phyloP scores from a whole-genome alignment of 2,888 invertebrate genomes.

The Fissipunctia ypsillon region DNA sequence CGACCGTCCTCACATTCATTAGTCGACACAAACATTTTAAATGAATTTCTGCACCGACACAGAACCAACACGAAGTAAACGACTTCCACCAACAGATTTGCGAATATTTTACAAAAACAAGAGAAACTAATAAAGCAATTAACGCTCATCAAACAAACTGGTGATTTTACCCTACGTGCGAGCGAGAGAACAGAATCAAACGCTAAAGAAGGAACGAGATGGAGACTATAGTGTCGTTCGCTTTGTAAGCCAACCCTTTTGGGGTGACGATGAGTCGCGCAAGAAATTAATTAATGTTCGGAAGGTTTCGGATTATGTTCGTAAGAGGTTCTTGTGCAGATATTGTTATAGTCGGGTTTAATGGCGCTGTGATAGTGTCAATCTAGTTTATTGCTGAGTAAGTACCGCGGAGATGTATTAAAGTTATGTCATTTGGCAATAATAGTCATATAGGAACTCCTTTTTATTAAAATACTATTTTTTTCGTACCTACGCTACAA shows the following conservation, averaged over 20 bases:
- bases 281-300: conserved; percentile 68
- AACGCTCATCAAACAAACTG: conserved; percentile 63
- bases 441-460: too few species aligned
- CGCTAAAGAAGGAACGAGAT: conserved; percentile 24
- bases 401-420: neutral
- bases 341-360: conserved; percentile 51
- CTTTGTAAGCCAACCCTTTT: conserved; percentile 60
- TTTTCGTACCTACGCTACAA: too few species aligned
- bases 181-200: conserved; percentile 10
- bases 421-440: neutral
- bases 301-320: conserved; percentile 60
- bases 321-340: conserved; percentile 50
- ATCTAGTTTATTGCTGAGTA: conserved; percentile 42
- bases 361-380: conserved; percentile 45
- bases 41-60: conserved; percentile 20
- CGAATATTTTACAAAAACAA: conserved; percentile 64
- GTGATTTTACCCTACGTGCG: conserved; percentile 33
- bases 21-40: conserved; percentile 38
- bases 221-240: conserved; percentile 49
- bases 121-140: conserved; percentile 67
- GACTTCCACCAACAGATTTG: conserved; percentile 46
- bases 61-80: conserved; percentile 30
- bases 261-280: conserved; percentile 62
- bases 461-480: too few species aligned
- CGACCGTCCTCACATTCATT: conserved; percentile 18